Conservation (phyloP, 1,140 invertebrate species). For the Ylistrum balloti region DNA sequence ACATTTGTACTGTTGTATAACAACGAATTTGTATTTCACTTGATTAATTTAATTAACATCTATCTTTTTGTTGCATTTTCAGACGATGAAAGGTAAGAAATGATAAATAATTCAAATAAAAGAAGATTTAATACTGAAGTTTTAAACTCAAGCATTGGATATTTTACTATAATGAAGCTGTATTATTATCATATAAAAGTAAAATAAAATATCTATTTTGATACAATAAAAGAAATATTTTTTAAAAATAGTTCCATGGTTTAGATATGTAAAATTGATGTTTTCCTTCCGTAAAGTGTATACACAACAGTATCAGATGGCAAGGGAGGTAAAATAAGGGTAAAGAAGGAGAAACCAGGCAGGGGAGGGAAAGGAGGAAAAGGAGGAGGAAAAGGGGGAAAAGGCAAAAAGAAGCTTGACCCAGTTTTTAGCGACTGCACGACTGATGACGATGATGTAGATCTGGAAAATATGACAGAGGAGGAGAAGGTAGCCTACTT, state of each 20-base stretch:
- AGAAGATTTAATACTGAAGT: too few species aligned
- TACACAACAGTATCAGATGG: constrained; percentile 78
- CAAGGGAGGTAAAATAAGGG: constrained; percentile 76
- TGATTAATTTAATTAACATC: not conserved
- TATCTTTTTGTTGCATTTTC: constrained; percentile 55
- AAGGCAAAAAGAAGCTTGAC: constrained; percentile 51
- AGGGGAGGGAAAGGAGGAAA: constrained; percentile 65
- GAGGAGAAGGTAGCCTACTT: constrained; percentile 79
- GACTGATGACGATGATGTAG: constrained; percentile 79
- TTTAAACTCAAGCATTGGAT: too few species aligned
- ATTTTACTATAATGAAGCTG: too few species aligned
- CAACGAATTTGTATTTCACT: too few species aligned
- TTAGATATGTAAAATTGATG: not conserved
- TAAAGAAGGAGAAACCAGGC: constrained; percentile 75
- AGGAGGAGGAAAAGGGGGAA: constrained; percentile 67
- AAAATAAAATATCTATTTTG: too few species aligned
- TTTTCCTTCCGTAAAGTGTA: constrained; percentile 63
- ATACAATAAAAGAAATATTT: too few species aligned
- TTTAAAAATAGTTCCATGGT: not conserved
- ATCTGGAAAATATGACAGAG: constrained; percentile 81
- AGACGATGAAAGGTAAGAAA: constrained; percentile 71
- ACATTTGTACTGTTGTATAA: not conserved
- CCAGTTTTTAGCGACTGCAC: constrained; percentile 76
- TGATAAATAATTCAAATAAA: not conserved
- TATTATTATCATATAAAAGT: too few species aligned